Percentiles rank a stretch among this genome's conserved stretches.
These are phyloP conservation scores for Trematomus bernacchii DNA, from an alignment of 2,797 vertebrate genomes.

Conservation along the genomic window DNA sequence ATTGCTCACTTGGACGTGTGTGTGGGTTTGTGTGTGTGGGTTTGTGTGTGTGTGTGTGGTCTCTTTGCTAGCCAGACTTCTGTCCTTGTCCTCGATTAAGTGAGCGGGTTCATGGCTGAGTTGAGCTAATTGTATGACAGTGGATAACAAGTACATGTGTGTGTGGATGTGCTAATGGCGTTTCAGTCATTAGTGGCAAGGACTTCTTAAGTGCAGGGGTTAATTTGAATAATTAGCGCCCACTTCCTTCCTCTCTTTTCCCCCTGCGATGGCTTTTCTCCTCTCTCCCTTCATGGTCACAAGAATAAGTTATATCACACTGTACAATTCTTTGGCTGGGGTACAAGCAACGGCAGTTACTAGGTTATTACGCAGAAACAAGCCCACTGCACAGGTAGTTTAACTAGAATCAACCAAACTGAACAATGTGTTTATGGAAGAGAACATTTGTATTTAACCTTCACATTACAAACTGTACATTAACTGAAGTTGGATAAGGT, in stretches of 20 bases:
- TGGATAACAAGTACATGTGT: constrained; percentile 45
- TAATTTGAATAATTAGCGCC: constrained; percentile 64
- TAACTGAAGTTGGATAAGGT: neutral
- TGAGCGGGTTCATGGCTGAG: constrained; percentile 54
- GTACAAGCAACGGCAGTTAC: neutral
- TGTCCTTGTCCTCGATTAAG: constrained; percentile 63
- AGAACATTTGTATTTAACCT: neutral
- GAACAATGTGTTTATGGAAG: neutral
- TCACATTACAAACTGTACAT: neutral
- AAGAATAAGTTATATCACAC: constrained; percentile 5
- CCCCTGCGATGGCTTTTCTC: constrained; percentile 1
- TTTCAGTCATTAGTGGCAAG: constrained; percentile 63
- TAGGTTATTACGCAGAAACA: constrained; percentile 4
- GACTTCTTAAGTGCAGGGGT: constrained; percentile 67
- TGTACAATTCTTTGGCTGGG: neutral
- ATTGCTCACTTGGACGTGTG: constrained; percentile 38
- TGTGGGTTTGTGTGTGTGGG: constrained; percentile 28
- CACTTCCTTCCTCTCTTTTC: constrained; percentile 48
- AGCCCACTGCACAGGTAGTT: neutral
- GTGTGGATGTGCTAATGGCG: constrained; percentile 52
- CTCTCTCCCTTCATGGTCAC: constrained; percentile 15
- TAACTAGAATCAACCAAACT: neutral
- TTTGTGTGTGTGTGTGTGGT: constrained; percentile 17
- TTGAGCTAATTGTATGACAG: constrained; percentile 69
- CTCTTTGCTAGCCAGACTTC: constrained; percentile 22